Evolutionary conservation across 2,113 vertebrate genomes (phyloP).

Genomic region (Myiozetetes cayanensis): DNA sequence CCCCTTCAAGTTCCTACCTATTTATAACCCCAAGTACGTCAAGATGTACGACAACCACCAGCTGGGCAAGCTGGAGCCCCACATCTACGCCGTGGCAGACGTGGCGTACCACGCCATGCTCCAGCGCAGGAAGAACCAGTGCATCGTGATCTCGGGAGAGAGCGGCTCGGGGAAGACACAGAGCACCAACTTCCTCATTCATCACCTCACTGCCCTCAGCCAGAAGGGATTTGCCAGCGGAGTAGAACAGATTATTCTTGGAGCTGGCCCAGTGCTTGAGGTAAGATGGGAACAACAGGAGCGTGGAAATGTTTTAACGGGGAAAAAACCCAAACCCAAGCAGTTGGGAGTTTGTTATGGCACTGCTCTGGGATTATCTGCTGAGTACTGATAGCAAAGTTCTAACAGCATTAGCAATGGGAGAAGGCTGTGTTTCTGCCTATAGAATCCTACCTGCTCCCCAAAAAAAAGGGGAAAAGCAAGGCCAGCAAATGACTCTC

Average conservation of each 20-base stretch:
- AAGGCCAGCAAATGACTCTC: not conserved
- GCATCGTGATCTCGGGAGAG: conserved; percentile 97
- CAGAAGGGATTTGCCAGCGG: conserved; percentile 98
- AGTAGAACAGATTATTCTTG: conserved; percentile 98
- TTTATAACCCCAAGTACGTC: conserved; percentile 99
- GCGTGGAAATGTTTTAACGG: not conserved
- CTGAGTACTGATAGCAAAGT: not conserved
- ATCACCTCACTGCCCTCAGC: conserved; percentile 97
- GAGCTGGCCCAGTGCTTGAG: conserved; percentile 97
- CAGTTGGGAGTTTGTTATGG: not conserved
- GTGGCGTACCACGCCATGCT: conserved; percentile 98
- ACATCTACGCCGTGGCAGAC: conserved; percentile 96
- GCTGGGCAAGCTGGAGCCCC: conserved; percentile 93
- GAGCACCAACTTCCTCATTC: conserved; percentile 99
- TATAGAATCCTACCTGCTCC: not conserved
- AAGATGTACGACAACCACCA: conserved; percentile 99
- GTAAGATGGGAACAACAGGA: conserved; percentile 71
- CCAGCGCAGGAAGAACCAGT: conserved; percentile 91
- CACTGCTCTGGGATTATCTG: not conserved
- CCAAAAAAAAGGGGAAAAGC: not conserved
- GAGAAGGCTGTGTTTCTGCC: not conserved
- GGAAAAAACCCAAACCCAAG: not conserved
- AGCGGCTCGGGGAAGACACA: conserved; percentile 98
- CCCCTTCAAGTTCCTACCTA: conserved; percentile 97
- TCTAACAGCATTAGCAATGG: not conserved